phyloP scores from a whole-genome alignment of 1,140 invertebrate genomes.

The Pogonomyrmex barbatus region DNA sequence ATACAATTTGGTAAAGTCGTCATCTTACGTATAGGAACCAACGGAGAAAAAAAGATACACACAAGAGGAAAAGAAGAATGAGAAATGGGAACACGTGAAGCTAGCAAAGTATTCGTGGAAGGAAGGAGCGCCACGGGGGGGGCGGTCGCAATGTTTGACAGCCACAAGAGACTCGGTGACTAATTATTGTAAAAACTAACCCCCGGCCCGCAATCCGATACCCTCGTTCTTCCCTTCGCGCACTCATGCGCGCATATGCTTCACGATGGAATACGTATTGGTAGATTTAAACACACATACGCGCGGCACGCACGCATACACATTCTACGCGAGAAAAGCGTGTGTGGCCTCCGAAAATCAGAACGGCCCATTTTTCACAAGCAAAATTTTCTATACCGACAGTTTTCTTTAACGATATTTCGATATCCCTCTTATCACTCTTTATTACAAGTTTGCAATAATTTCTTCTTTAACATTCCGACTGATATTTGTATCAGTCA shows the following conservation, averaged over 20 bases:
- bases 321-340: slow-evolving; percentile 28
- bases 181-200: slow-evolving; percentile 85
- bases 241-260: slow-evolving; percentile 67
- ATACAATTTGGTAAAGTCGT: slow-evolving; percentile 50
- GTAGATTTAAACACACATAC: not conserved
- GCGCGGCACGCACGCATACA: not conserved
- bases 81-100: slow-evolving; percentile 67
- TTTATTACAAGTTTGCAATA: not conserved
- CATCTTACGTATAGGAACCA: not conserved
- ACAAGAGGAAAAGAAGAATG: slow-evolving; percentile 11
- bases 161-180: slow-evolving; percentile 82
- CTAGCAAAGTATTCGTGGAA: slow-evolving; percentile 55
- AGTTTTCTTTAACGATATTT: not conserved
- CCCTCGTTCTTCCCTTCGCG: slow-evolving; percentile 70
- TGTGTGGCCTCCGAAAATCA: slow-evolving; percentile 63
- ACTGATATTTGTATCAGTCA: too few relatives aligned
- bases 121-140: slow-evolving; percentile 78
- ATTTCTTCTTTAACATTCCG: not conserved
- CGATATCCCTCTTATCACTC: not conserved
- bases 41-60: not conserved
- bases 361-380: not conserved
- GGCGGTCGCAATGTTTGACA: slow-evolving; percentile 84
- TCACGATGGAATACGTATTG: slow-evolving; percentile 54
- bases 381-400: not conserved
- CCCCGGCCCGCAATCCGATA: slow-evolving; percentile 78